Evolutionary conservation across 2,797 vertebrate genomes (phyloP).

Genomic region (Acipenser ruthenus): DNA sequence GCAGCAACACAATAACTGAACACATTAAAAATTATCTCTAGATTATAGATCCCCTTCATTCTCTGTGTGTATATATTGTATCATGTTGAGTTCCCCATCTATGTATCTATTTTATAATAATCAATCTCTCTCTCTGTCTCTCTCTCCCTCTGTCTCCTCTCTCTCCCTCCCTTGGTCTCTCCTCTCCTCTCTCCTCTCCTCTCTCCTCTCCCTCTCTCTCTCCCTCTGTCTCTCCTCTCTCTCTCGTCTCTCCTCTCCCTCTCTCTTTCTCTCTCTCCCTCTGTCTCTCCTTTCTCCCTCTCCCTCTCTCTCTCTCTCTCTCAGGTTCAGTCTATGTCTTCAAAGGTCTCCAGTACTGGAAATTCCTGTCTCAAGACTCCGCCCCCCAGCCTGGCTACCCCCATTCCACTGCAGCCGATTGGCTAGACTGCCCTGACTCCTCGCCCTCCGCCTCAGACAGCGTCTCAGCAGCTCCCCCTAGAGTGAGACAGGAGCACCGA

Average conservation of each 20-base stretch:
- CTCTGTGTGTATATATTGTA: too few relatives aligned
- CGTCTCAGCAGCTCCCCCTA: constrained; percentile 31
- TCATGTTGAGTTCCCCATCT: too few relatives aligned
- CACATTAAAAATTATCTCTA: too few relatives aligned
- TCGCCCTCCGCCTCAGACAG: constrained; percentile 26
- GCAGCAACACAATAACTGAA: too few relatives aligned
- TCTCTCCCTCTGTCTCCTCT: too few relatives aligned
- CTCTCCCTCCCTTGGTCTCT: too few relatives aligned
- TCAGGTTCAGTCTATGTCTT: constrained; percentile 54
- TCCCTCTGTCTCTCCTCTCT: neutral
- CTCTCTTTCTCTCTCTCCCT: neutral
- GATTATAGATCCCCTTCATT: neutral
- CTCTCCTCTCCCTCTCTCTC: too few relatives aligned
- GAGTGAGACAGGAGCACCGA: constrained; percentile 38
- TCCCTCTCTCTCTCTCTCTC: neutral
- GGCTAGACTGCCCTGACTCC: constrained; percentile 51
- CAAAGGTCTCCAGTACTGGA: constrained; percentile 58
- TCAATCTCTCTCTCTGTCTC: too few relatives aligned
- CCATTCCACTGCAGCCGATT: constrained; percentile 48
- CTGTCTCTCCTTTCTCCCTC: neutral
- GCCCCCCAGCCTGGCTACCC: constrained; percentile 48
- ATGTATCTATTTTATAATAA: too few relatives aligned
- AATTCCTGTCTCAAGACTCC: constrained; percentile 47
- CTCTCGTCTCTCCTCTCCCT: neutral
- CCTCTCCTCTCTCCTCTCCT: too few relatives aligned